Evolutionary conservation across 1,140 invertebrate species (phyloP).

Genomic region (Arion vulgaris): DNA sequence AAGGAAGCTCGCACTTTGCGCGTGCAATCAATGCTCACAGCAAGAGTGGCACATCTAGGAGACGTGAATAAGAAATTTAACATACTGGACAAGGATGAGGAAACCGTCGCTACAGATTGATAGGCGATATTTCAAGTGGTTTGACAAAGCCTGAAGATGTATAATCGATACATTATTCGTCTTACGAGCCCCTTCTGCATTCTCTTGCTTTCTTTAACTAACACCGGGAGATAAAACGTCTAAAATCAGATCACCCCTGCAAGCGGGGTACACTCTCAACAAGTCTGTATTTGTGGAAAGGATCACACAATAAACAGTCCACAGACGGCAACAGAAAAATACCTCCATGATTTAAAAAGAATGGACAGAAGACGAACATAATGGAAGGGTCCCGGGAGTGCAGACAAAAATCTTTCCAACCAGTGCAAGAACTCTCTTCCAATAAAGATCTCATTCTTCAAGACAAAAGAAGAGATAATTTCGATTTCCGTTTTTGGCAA

Average conservation of each 20-base stretch:
- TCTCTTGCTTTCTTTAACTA: not conserved
- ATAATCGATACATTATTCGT: constrained; percentile 12
- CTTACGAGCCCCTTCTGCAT: constrained; percentile 3
- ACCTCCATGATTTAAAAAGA: not conserved
- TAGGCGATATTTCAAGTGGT: constrained; percentile 1
- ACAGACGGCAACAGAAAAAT: constrained; percentile 7
- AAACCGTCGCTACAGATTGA: not conserved
- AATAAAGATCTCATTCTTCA: constrained; percentile 38
- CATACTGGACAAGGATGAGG: not conserved
- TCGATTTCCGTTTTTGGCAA: constrained; percentile 38
- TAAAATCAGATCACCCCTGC: not conserved
- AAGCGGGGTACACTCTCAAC: constrained; percentile 6
- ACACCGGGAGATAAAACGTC: constrained; percentile 9
- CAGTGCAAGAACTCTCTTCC: constrained; percentile 25
- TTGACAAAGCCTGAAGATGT: constrained; percentile 7
- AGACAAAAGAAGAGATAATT: constrained; percentile 38
- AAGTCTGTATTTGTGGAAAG: constrained; percentile 17
- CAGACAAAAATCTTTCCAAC: constrained; percentile 35
- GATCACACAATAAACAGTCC: not conserved
- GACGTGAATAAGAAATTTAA: not conserved
- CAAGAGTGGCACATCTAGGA: not conserved
- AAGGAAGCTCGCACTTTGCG: constrained; percentile 5
- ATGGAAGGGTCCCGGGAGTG: not conserved
- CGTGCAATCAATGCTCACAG: constrained; percentile 18
- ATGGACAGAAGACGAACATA: not conserved